Conservation (phyloP, 2,888 invertebrate species). For the Scaptomyza cyrtandrae region DNA sequence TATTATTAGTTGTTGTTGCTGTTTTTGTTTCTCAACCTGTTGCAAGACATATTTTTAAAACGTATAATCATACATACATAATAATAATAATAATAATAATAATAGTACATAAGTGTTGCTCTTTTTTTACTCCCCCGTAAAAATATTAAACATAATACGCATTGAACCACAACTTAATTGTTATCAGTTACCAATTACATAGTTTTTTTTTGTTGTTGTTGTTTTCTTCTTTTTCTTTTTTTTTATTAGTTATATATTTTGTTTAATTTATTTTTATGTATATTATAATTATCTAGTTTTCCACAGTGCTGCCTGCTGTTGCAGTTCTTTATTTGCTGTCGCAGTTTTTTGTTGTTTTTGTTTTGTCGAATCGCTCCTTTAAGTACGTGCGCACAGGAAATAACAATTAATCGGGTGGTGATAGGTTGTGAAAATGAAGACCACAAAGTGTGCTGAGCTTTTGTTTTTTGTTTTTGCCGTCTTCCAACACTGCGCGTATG, state of each 20-base stretch:
- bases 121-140: conserved; percentile 14
- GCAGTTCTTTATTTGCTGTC: conserved; percentile 35
- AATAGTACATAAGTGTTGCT: conserved; percentile 53
- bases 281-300: conserved; percentile 68
- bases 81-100: conserved; percentile 51
- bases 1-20: conserved; percentile 24
- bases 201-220: conserved; percentile 25
- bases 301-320: conserved; percentile 63
- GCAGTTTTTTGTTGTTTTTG: conserved; percentile 19
- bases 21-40: conserved; percentile 34
- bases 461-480: conserved; percentile 31
- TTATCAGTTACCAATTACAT: conserved; percentile 39
- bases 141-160: conserved; percentile 45
- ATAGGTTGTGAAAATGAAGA: conserved; percentile 51
- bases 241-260: conserved; percentile 38
- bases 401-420: conserved; percentile 58
- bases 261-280: conserved; percentile 41
- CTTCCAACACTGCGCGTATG: conserved; percentile 24
- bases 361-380: conserved; percentile 26
- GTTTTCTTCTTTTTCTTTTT: conserved; percentile 7
- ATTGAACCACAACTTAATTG: conserved; percentile 35
- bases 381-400: conserved; percentile 77
- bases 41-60: conserved; percentile 28
- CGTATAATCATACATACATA: conserved; percentile 6
- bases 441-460: conserved; percentile 59